Percentiles rank a stretch among this genome's conserved stretches.
phyloP scores from a whole-genome alignment of 2,113 vertebrate genomes.

The Rattus norvegicus region DNA sequence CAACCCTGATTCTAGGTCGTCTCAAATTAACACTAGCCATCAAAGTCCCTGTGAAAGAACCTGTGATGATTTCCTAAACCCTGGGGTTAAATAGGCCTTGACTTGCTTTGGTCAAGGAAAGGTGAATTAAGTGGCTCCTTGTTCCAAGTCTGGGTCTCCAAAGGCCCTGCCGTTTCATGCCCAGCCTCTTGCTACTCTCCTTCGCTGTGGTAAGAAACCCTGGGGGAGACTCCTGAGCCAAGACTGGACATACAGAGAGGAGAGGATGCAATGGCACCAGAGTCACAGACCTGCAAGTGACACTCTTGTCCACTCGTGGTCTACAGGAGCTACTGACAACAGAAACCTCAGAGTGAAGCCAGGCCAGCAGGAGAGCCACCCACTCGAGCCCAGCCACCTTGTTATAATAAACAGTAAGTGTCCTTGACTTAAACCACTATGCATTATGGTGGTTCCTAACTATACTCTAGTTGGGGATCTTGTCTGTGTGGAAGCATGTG shows the following conservation, averaged over 20 bases:
- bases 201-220: background rate
- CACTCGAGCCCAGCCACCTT: background rate
- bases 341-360: background rate
- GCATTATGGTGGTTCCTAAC: background rate
- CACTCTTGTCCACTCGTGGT: background rate
- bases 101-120: background rate
- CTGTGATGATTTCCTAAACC: background rate
- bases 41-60: background rate
- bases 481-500: background rate
- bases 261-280: background rate
- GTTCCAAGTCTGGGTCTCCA: background rate
- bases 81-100: background rate
- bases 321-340: background rate
- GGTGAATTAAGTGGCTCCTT: background rate
- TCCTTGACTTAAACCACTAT: background rate
- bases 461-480: background rate
- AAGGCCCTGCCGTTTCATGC: background rate
- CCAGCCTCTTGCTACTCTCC: background rate
- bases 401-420: background rate
- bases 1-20: background rate
- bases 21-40: background rate
- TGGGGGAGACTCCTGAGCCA: background rate
- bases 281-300: background rate
- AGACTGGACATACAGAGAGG: background rate
- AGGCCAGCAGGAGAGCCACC: background rate